phyloP scores from a whole-genome alignment of 2,113 vertebrate species.

The Meleagris gallopavo region DNA sequence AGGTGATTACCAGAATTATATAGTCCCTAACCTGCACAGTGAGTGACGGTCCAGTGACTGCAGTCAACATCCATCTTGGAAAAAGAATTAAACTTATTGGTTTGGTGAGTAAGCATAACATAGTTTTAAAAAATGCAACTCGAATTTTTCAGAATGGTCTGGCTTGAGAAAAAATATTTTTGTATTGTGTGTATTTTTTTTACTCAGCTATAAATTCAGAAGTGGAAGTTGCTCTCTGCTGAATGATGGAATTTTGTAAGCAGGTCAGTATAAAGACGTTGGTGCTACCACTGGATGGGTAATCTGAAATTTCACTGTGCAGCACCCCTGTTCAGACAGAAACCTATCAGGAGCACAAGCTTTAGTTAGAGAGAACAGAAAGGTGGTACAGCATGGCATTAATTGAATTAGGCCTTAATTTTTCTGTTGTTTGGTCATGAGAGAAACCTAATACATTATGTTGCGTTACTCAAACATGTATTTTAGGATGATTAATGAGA shows the following conservation, averaged over 20 bases:
- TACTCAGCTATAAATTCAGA: not conserved
- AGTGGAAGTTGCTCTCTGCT: not conserved
- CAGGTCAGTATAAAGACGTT: not conserved
- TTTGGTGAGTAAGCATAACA: not conserved
- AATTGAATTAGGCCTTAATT: not conserved
- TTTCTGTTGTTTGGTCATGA: not conserved
- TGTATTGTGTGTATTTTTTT: not conserved
- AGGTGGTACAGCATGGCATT: not conserved
- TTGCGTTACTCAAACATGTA: not conserved
- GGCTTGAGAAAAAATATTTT: not conserved
- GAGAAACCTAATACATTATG: not conserved
- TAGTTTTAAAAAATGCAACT: not conserved
- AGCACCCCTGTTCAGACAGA: not conserved
- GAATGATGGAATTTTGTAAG: not conserved
- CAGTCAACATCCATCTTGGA: not conserved
- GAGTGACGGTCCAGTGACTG: not conserved
- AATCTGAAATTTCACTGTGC: not conserved
- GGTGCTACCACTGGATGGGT: not conserved
- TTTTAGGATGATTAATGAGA: not conserved
- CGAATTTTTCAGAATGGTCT: not conserved
- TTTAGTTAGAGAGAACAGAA: not conserved
- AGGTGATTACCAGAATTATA: too few species aligned
- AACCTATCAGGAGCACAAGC: not conserved
- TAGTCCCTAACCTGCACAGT: not conserved
- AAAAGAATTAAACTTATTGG: not conserved